These are phyloP conservation scores for Caloenas nicobarica DNA, from an alignment of 2,113 vertebrate genomes.

Conservation along the genomic window DNA sequence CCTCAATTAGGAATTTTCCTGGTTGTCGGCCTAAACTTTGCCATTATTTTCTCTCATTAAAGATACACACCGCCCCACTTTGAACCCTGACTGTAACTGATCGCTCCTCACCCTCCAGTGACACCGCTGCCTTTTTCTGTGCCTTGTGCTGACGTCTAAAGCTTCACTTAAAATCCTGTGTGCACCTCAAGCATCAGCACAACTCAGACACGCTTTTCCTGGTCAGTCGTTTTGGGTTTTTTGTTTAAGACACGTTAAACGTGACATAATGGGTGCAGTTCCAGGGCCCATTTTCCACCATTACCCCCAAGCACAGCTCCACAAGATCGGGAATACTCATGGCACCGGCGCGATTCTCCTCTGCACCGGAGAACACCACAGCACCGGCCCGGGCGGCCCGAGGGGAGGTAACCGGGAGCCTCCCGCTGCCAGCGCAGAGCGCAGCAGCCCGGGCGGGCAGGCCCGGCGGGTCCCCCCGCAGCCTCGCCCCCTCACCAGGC, in stretches of 20 bases:
- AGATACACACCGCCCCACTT: no score
- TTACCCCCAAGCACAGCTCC: neutral
- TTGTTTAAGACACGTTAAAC: neutral
- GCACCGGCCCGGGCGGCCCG: neutral
- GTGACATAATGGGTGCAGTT: rapidly evolving
- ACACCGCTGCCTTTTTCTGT: neutral
- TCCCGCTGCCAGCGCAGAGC: neutral
- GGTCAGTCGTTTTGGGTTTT: neutral
- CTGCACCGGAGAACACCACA: neutral
- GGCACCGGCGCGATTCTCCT: neutral
- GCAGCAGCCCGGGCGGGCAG: neutral
- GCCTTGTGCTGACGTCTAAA: neutral
- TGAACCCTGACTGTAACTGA: neutral
- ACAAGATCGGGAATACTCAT: rapidly evolving
- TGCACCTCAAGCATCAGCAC: neutral
- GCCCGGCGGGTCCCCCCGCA: neutral
- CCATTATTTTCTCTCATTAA: neutral
- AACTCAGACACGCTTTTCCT: neutral
- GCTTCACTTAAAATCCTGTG: neutral
- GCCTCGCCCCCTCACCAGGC: neutral
- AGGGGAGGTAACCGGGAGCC: neutral
- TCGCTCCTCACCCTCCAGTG: neutral
- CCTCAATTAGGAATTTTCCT: neutral
- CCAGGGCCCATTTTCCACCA: neutral
- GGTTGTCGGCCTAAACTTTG: neutral